phyloP scores from a whole-genome alignment of 2,797 vertebrate genomes.

The Neostethus bicornis region DNA sequence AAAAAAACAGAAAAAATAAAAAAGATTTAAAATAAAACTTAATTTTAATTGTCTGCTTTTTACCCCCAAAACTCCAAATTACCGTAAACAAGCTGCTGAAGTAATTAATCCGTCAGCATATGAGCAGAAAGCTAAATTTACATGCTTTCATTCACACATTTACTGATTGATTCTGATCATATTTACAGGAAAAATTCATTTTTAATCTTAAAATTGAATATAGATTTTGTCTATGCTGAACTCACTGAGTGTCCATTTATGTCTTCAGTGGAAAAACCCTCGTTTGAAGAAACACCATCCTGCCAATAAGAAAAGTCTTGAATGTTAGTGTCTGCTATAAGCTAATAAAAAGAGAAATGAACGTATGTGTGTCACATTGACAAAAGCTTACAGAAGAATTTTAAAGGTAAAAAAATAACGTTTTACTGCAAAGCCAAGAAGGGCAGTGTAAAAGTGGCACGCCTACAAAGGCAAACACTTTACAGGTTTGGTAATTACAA shows the following conservation, averaged over 20 bases:
- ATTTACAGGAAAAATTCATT: conserved; percentile 33
- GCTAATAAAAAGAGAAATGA: conserved; percentile 5
- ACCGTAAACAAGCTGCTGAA: conserved; percentile 46
- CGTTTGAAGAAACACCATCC: conserved; percentile 60
- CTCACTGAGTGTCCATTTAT: conserved; percentile 79
- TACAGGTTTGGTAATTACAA: conserved; percentile 22
- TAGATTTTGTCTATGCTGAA: conserved; percentile 46
- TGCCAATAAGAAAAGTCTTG: conserved; percentile 70
- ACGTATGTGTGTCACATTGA: not conserved
- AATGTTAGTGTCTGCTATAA: conserved; percentile 38
- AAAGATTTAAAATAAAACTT: conserved; percentile 41
- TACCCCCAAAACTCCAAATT: conserved; percentile 23
- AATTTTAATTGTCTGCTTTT: conserved; percentile 13
- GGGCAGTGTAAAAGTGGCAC: conserved; percentile 5
- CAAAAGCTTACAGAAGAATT: not conserved
- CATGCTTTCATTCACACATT: conserved; percentile 29
- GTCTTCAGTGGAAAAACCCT: conserved; percentile 68
- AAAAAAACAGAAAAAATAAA: no score
- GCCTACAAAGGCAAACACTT: conserved; percentile 56
- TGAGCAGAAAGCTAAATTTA: conserved; percentile 22
- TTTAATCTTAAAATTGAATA: conserved; percentile 22
- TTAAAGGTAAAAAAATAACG: not conserved
- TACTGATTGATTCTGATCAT: conserved; percentile 31
- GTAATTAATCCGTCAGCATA: conserved; percentile 23
- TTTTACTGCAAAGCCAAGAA: conserved; percentile 4